Percentiles rank a stretch among this genome's conserved stretches.
Evolutionary conservation across 2,888 invertebrate species (phyloP).

Genomic region (Troides aeacus): DNA sequence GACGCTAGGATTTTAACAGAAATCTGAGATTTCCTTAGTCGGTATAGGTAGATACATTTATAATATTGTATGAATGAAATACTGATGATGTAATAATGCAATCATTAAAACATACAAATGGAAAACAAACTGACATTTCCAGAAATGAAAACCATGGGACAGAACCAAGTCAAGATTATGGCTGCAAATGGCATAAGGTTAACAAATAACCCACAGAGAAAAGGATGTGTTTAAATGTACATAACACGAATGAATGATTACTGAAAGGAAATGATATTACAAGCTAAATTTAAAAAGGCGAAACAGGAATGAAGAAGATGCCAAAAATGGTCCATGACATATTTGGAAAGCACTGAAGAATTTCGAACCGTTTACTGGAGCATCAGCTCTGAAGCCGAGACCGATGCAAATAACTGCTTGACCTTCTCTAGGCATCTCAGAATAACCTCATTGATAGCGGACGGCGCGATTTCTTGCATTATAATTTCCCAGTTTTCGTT

Average conservation of each 20-base stretch:
- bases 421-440: conserved; percentile 62
- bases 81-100: too few species aligned
- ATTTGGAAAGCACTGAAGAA: not conserved
- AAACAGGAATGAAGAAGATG: not conserved
- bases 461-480: conserved; percentile 72
- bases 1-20: not conserved
- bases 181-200: not conserved
- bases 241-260: not conserved
- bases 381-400: conserved; percentile 56
- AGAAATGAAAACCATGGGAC: not conserved
- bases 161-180: not conserved
- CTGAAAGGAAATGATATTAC: not conserved
- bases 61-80: too few species aligned
- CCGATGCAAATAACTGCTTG: conserved; percentile 53
- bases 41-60: too few species aligned
- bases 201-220: not conserved
- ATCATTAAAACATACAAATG: too few species aligned
- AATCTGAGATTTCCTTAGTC: too few species aligned
- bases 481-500: conserved; percentile 73
- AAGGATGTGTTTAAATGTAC: not conserved
- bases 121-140: too few species aligned
- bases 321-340: not conserved
- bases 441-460: conserved; percentile 66
- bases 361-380: conserved; percentile 53
- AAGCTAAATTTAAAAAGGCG: not conserved